Percentiles rank a stretch among this genome's conserved stretches.
phyloP scores from a whole-genome alignment of 1,140 invertebrate species.

The Ylistrum balloti region DNA sequence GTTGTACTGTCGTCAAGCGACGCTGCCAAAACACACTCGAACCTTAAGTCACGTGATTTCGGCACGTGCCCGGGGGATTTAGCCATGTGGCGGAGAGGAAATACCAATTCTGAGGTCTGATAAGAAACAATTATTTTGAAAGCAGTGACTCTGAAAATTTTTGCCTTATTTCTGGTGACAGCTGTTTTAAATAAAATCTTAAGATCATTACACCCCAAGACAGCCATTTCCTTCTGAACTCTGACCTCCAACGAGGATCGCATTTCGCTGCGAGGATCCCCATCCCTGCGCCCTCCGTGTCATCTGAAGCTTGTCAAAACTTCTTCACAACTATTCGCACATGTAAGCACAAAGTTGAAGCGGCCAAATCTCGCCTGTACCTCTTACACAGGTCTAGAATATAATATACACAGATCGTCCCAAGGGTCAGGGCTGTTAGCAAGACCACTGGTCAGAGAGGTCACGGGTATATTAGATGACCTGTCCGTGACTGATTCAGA shows the following conservation, averaged over 20 bases:
- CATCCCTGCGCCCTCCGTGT: not conserved
- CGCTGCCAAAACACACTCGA: conserved; percentile 32
- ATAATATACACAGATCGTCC: not conserved
- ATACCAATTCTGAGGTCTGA: conserved; percentile 47
- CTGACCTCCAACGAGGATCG: conserved; percentile 42
- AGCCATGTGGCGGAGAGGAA: conserved; percentile 53
- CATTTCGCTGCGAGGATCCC: conserved; percentile 14
- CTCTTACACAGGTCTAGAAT: not conserved
- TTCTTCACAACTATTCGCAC: conserved; percentile 37
- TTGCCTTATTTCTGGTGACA: conserved; percentile 56
- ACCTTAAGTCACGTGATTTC: not conserved
- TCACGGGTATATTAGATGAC: not conserved
- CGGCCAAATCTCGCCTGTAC: not conserved
- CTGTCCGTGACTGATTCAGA: not conserved
- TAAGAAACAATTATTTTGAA: conserved; percentile 61
- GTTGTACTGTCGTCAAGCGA: conserved; percentile 5
- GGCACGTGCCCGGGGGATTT: conserved; percentile 48
- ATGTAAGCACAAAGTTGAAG: conserved; percentile 19
- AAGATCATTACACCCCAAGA: conserved; percentile 48
- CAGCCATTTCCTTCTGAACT: conserved; percentile 55
- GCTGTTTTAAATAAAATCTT: conserved; percentile 60
- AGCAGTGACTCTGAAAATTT: conserved; percentile 57
- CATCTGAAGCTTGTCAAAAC: conserved; percentile 31
- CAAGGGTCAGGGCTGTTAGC: not conserved
- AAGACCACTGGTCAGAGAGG: not conserved